Evolutionary conservation across 2,888 invertebrate species (phyloP).

Genomic region (Agrotis puta): DNA sequence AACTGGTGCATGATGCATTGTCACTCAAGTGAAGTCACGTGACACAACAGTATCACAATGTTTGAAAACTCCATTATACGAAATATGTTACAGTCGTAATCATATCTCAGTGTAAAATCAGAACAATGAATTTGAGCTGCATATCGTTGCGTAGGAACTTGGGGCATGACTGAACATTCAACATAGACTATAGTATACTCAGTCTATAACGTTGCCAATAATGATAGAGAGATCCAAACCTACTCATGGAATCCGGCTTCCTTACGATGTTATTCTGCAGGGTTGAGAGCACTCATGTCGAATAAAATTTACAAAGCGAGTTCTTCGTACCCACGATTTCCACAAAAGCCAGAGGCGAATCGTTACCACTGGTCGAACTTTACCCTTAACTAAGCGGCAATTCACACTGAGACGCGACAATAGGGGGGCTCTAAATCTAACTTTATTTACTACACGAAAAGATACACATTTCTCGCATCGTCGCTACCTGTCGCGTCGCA

Average conservation of each 20-base stretch:
- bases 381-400: not conserved
- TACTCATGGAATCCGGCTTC: too few relatives aligned
- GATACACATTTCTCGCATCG: too few relatives aligned
- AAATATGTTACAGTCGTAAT: conserved; percentile 14
- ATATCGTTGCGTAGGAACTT: conserved; percentile 1
- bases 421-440: too few relatives aligned
- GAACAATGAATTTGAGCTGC: conserved; percentile 7
- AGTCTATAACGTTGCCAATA: not conserved
- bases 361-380: not conserved
- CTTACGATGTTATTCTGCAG: not conserved
- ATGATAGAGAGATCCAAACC: not conserved
- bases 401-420: too few relatives aligned
- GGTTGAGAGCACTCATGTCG: not conserved
- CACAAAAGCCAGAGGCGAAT: too few relatives aligned
- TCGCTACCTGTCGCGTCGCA: too few relatives aligned
- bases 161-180: not conserved
- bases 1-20: conserved; percentile 41
- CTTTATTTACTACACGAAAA: too few relatives aligned
- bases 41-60: conserved; percentile 1
- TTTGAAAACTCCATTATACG: conserved; percentile 9
- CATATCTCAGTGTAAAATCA: conserved; percentile 5
- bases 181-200: not conserved
- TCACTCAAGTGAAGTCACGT: conserved; percentile 1
- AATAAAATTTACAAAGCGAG: too few relatives aligned
- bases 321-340: too few relatives aligned